phyloP scores from a whole-genome alignment of 2,797 vertebrate species.

The Clarias laeviceps region DNA sequence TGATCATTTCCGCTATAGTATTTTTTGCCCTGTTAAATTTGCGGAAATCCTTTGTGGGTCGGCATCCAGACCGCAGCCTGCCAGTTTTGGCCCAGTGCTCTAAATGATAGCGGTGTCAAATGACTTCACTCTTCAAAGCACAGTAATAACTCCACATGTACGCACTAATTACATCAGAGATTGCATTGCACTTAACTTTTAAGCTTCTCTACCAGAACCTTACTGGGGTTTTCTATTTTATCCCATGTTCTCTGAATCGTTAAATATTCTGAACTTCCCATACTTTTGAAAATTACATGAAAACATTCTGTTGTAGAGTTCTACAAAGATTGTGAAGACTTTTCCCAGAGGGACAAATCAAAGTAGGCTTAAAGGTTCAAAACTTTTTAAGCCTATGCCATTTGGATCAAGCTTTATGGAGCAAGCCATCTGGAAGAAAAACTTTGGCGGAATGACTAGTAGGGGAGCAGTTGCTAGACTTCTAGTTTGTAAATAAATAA shows the following conservation, averaged over 20 bases:
- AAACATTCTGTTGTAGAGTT: neutral
- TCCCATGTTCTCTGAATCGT: too few species aligned
- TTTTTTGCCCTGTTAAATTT: neutral
- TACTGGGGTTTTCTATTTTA: neutral
- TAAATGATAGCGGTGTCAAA: neutral
- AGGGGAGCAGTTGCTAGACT: neutral
- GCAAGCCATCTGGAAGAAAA: neutral
- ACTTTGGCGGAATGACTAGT: neutral
- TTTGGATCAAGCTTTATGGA: too few species aligned
- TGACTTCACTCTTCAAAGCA: neutral
- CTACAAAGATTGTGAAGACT: neutral
- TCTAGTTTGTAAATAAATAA: neutral
- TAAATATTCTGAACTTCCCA: neutral
- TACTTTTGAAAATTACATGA: neutral
- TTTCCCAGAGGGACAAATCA: constrained; percentile 2
- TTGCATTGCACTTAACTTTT: neutral
- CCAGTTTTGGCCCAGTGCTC: neutral
- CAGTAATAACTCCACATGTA: neutral
- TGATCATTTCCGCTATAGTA: too few species aligned
- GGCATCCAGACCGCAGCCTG: neutral
- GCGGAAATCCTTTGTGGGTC: neutral
- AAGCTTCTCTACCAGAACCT: neutral
- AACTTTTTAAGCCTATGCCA: neutral
- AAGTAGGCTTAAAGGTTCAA: neutral
- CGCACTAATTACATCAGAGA: neutral